These are phyloP conservation scores for Sorex maritimensis DNA, from an alignment of 2,797 vertebrate genomes.

Conservation along the genomic window DNA sequence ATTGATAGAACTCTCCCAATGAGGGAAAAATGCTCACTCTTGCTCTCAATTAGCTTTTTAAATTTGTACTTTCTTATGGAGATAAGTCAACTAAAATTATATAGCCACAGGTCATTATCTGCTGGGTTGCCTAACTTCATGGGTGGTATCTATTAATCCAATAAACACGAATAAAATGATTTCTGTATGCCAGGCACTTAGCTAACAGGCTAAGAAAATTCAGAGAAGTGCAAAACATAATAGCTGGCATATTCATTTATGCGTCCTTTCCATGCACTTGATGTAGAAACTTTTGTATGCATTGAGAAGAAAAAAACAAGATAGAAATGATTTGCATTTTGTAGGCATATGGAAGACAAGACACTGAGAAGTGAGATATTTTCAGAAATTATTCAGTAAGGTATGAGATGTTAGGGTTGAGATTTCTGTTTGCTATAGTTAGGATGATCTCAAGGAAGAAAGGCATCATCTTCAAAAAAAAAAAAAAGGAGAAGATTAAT, in stretches of 20 bases:
- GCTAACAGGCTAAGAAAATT: background rate
- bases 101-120: background rate
- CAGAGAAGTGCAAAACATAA: constrained; percentile 30
- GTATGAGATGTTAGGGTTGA: background rate
- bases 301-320: background rate
- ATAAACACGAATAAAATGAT: background rate
- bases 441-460: background rate
- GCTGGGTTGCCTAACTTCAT: background rate
- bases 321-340: background rate
- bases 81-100: constrained; percentile 48
- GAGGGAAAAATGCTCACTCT: constrained; percentile 40
- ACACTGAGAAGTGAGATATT: background rate
- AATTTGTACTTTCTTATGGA: constrained; percentile 51
- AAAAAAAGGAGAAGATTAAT: background rate
- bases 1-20: constrained; percentile 37
- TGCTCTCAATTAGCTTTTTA: background rate
- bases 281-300: background rate
- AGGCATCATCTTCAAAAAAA: background rate
- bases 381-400: background rate
- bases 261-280: background rate
- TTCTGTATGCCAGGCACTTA: background rate
- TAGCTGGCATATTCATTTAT: background rate
- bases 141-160: background rate
- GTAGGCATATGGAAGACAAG: constrained; percentile 14
- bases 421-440: background rate